Evolutionary conservation across 92 coral and sea anemone species (phyloP), one percentile per base, ranked within the genome.

Genomic region (Palythoa grandiflora): DNA sequence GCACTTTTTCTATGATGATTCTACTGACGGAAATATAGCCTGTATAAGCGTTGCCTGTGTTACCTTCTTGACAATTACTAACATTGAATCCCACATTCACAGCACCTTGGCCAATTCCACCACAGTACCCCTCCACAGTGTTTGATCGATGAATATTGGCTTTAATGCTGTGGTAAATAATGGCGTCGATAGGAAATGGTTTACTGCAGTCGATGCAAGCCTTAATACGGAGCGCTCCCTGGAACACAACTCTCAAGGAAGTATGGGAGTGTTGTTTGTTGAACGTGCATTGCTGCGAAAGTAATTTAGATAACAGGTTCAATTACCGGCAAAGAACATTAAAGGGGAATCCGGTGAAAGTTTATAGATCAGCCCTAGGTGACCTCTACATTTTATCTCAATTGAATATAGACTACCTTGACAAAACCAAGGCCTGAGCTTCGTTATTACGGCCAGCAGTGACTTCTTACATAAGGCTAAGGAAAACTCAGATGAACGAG

Each of bases 1-100:
- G 84, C 8, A 91, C 91, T 57, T 93, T 94, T 57, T 93, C 94
- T 19, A 93, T 91, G 59, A 93, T 87, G 60, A 93, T 88, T 65
- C 91, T 87, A 60, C 92, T 83, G 0, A 89, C 89, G 14, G 94
- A 88, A 77, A 87, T 89, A 94, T 93, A 93, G 76, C 94, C 65
- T 6, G 96, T 93, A 35, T 60, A 61, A 10, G 96, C 94, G 63
- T 91, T 73, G 6, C 75, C 78, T 1, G 70, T 11, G 8, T 6
- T 2, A 10, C 11, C 71, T 2, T 17, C 48, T 5, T 38, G 72
- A 53, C 94, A 92, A 1, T 55, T 76, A 13, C 89, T 89, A 36
- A 92, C 92, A 39, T 60, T 68, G 47, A 92, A 86, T 57, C 94
- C 94, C 44, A 92, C 94, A 38, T 88, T 84, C 2, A 92, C 89